phyloP scores from a whole-genome alignment of 1,140 invertebrate genomes.

The Drosophila mayri region DNA sequence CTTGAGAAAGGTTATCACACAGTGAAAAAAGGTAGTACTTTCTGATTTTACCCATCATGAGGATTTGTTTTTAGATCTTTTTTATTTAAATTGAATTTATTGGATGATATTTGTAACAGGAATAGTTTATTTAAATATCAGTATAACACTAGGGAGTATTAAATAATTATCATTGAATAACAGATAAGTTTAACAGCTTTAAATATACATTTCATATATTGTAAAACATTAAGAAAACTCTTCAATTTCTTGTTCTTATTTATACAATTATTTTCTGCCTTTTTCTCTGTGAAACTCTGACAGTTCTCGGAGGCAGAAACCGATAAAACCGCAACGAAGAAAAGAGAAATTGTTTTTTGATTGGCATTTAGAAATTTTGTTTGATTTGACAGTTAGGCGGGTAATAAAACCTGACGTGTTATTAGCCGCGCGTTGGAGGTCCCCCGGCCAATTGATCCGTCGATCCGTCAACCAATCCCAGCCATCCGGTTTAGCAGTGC shows the following conservation, averaged over 20 bases:
- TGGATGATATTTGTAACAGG: no score
- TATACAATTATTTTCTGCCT: neutral
- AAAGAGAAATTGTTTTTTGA: slow-evolving; percentile 80
- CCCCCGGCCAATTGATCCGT: slow-evolving; percentile 24
- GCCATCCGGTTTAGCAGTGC: slow-evolving; percentile 68
- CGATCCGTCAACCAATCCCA: slow-evolving; percentile 39
- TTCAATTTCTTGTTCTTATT: no score
- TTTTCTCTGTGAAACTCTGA: slow-evolving; percentile 33
- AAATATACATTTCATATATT: neutral
- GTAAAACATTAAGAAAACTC: neutral
- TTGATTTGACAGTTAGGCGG: slow-evolving; percentile 70
- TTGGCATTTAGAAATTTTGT: slow-evolving; percentile 79
- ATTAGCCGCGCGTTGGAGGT: slow-evolving; percentile 34
- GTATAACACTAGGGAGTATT: neutral
- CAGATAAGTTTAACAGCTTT: neutral
- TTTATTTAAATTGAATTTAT: neutral
- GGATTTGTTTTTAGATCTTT: neutral
- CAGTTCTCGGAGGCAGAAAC: slow-evolving; percentile 39
- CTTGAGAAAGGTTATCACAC: slow-evolving; percentile 28
- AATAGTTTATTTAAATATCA: neutral
- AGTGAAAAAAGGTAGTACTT: neutral
- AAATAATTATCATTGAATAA: neutral
- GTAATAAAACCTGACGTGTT: slow-evolving; percentile 45
- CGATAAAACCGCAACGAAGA: slow-evolving; percentile 39
- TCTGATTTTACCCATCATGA: neutral